A percentile compares a stretch with the other conserved stretches of the same genome.
phyloP scores from a whole-genome alignment of 2,113 vertebrate genomes.

The Saguinus midas region DNA sequence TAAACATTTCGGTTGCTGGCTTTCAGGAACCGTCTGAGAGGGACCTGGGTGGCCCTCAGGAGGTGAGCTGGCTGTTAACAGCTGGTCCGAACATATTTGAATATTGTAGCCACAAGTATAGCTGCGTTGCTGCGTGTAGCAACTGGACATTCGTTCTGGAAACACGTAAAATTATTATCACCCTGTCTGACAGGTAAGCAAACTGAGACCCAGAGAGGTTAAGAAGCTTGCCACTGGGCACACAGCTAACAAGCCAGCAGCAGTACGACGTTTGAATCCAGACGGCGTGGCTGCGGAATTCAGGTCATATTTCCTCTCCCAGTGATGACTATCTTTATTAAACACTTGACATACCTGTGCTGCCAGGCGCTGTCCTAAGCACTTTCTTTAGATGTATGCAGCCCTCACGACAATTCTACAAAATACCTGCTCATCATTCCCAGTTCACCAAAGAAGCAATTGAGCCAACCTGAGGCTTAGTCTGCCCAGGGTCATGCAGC shows the following conservation, averaged over 20 bases:
- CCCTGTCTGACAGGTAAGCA: not conserved
- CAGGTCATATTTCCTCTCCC: rapidly evolving
- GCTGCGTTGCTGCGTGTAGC: not conserved
- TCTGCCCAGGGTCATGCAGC: not conserved
- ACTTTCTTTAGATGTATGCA: not conserved
- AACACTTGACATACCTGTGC: too few relatives aligned
- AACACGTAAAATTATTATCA: not conserved
- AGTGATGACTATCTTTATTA: too few relatives aligned
- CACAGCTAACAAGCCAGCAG: not conserved
- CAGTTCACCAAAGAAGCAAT: not conserved
- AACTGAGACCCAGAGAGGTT: not conserved
- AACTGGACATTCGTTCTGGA: not conserved
- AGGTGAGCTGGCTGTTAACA: not conserved
- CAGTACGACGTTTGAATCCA: not conserved
- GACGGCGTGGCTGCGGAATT: not conserved
- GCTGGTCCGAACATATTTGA: not conserved
- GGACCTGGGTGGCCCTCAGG: too few relatives aligned
- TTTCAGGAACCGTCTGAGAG: not conserved
- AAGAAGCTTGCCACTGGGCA: not conserved
- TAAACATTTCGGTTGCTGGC: not conserved
- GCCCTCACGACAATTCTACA: not conserved
- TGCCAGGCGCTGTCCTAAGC: not conserved
- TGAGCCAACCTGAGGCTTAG: not conserved
- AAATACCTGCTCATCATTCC: not conserved
- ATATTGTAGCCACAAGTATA: not conserved